These are phyloP conservation scores for Trichopoda pennipes DNA, from an alignment of 2,888 invertebrate genomes.

Conservation along the genomic window DNA sequence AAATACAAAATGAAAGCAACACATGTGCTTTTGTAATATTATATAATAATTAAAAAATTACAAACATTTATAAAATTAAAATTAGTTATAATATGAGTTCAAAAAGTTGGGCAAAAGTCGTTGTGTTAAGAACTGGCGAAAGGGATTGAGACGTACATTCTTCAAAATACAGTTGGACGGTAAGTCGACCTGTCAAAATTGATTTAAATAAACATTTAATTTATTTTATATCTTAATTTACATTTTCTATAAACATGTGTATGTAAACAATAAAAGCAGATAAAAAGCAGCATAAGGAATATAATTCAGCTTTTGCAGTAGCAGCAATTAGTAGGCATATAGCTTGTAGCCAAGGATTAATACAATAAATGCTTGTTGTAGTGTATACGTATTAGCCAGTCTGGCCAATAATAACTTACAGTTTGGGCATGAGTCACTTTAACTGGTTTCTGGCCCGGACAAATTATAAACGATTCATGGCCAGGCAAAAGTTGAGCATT, in stretches of 20 bases:
- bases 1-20: slow-evolving; percentile 35
- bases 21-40: too few relatives aligned
- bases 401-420: slow-evolving; percentile 77
- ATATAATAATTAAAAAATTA: background rate
- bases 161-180: slow-evolving; percentile 79
- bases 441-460: slow-evolving; percentile 77
- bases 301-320: slow-evolving; percentile 4
- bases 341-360: slow-evolving; percentile 26
- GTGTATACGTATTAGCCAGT: slow-evolving; percentile 70
- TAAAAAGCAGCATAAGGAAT: background rate
- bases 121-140: slow-evolving; percentile 62
- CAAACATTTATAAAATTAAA: slow-evolving; percentile 27
- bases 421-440: slow-evolving; percentile 77
- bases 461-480: slow-evolving; percentile 79
- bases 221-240: too few relatives aligned
- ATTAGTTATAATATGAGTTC: slow-evolving; percentile 55
- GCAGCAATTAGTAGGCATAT: slow-evolving; percentile 30
- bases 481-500: slow-evolving; percentile 70
- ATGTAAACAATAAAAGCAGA: background rate
- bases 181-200: slow-evolving; percentile 75
- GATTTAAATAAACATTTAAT: slow-evolving; percentile 1
- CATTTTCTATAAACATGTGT: too few relatives aligned
- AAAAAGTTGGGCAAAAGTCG: slow-evolving; percentile 72
- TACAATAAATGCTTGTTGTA: slow-evolving; percentile 67
- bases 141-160: slow-evolving; percentile 74